Evolutionary conservation across 2,888 invertebrate species (phyloP).

Genomic region (Conistra vaccinii): DNA sequence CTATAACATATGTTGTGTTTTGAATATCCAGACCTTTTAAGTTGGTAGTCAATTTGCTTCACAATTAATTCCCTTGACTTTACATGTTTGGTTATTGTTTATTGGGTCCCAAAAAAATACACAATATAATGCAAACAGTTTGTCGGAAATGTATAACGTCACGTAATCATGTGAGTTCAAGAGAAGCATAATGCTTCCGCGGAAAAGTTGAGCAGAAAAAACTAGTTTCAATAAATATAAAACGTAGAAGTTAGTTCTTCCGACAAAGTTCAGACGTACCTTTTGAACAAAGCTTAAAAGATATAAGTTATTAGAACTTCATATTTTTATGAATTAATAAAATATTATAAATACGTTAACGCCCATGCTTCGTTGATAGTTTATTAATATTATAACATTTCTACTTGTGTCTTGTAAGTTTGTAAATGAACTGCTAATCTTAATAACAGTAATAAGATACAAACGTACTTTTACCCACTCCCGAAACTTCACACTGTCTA

Average conservation of each 20-base stretch:
- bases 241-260: background rate
- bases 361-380: background rate
- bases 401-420: background rate
- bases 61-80: background rate
- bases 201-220: background rate
- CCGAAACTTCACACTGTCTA: background rate
- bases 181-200: background rate
- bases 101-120: background rate
- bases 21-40: background rate
- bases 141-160: background rate
- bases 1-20: too few species aligned
- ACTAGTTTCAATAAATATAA: background rate
- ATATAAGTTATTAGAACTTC: slow-evolving; percentile 5
- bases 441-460: background rate
- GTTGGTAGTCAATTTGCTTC: background rate
- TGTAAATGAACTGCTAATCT: background rate
- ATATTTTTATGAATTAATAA: slow-evolving; percentile 35
- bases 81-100: background rate
- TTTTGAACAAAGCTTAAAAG: background rate
- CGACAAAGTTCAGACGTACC: slow-evolving; percentile 3
- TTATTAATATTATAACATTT: too few species aligned
- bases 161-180: background rate
- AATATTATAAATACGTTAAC: slow-evolving; percentile 9
- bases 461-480: background rate
- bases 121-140: background rate